Evolutionary conservation across 2,797 vertebrate genomes (phyloP), one percentile per base, ranked within the genome.

Genomic region (Sardinella longiceps): DNA sequence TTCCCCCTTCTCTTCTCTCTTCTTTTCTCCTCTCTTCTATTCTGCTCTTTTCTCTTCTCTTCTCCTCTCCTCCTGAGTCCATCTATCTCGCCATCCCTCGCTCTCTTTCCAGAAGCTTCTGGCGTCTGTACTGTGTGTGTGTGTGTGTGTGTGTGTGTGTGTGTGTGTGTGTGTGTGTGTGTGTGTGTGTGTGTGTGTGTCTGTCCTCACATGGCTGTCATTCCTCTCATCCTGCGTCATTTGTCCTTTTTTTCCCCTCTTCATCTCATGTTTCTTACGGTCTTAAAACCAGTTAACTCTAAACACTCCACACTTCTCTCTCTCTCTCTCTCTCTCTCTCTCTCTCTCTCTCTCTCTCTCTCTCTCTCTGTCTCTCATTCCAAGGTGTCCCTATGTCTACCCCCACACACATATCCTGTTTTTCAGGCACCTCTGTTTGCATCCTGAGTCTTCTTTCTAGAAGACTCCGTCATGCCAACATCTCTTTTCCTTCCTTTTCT

Each of bases 381-480:
- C 33, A 4, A n/a, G n/a, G 7, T 43, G 10, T 20, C 20, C 28
- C 51, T 82, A 4, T 20, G 53, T 23, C 28, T 14, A 10, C 28
- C 37, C 25, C 11, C 50, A 6, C 25, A 15, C 50, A 6, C 15
- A 5, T 45, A 6, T 53, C n/a, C 25, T 7, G 51, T 51, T 30
- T 30, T 70, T n/a, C 30, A 5, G 56, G 45, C 83, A 30, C 51
- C 51, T 63, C 60, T 82, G 39, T 85, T 84, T 56, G 28, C 77
- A 46, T 66, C 53, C 80, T 30, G 14, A 0, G 51, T 30, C 87
- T 63, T 80, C 39, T 23, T 85, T 46, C 87, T 60, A 10, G 18
- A 25, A 51, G 66, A 51, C 33, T 63, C 53, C n/a, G 30, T 85
- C 56, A 50, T 30, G 50, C 81, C 60, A 28, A 3, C 60, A 30